A percentile compares a stretch with the other conserved stretches of the same genome.
phyloP scores from a whole-genome alignment of 2,888 invertebrate genomes.

The Synergus laeviventris region DNA sequence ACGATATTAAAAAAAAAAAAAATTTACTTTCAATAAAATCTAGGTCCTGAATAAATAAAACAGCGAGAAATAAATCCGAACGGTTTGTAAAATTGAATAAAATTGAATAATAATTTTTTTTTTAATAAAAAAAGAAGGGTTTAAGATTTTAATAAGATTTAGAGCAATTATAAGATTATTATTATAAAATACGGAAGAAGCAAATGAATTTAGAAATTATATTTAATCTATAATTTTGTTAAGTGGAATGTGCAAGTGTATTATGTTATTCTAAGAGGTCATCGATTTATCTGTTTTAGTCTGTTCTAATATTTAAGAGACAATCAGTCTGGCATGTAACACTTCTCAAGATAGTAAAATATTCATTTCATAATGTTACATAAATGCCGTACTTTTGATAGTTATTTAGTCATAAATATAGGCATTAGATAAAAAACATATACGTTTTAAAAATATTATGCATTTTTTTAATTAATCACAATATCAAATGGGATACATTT shows the following conservation, averaged over 20 bases:
- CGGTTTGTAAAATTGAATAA: background rate
- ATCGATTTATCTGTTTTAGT: slow-evolving; percentile 26
- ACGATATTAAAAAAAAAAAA: background rate
- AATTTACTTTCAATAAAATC: background rate
- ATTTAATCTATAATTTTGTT: background rate
- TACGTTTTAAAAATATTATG: background rate
- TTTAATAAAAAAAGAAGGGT: background rate
- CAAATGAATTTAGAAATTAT: background rate
- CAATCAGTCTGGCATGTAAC: slow-evolving; percentile 2
- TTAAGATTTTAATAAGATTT: background rate
- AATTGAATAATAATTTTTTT: background rate
- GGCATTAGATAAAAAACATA: background rate
- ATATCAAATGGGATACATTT: background rate
- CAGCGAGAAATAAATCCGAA: no score
- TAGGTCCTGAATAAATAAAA: background rate
- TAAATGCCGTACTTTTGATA: no score
- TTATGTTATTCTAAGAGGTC: slow-evolving; percentile 4
- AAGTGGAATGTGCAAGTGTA: background rate
- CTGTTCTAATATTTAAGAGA: slow-evolving; percentile 13
- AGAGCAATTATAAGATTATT: no score
- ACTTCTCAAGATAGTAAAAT: background rate
- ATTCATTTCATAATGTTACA: background rate
- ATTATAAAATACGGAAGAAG: background rate
- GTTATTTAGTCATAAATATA: no score
- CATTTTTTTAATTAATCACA: background rate